Conservation (phyloP, 2,113 vertebrate species). For the Cephalopterus ornatus region DNA sequence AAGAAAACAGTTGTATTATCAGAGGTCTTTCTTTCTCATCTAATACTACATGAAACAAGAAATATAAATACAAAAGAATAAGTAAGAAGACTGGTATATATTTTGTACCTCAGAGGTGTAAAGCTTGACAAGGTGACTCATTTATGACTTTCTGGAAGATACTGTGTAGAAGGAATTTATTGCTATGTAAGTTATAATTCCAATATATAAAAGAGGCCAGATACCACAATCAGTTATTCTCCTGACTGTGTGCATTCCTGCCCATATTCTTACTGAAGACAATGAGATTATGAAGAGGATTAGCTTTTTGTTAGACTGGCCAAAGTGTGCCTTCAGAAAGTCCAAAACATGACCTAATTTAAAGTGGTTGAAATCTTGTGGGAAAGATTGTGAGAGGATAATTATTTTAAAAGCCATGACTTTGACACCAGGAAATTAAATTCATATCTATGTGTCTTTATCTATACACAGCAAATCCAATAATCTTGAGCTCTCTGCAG, state of each 20-base stretch:
- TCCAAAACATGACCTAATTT: conserved; percentile 62
- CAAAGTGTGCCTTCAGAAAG: conserved; percentile 22
- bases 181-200: not conserved
- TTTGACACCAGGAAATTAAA: conserved; percentile 71
- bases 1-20: not conserved
- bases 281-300: conserved; percentile 35
- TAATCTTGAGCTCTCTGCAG: conserved; percentile 55
- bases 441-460: conserved; percentile 66
- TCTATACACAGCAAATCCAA: conserved; percentile 64
- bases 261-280: conserved; percentile 18
- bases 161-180: conserved; percentile 25
- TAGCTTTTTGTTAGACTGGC: conserved; percentile 24
- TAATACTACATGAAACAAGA: not conserved
- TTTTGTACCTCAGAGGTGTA: conserved; percentile 29
- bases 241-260: conserved; percentile 11
- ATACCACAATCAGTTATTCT: conserved; percentile 1
- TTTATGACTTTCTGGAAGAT: conserved; percentile 42
- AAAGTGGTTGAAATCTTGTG: conserved; percentile 40
- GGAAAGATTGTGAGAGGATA: conserved; percentile 55
- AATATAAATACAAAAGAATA: conserved; percentile 21
- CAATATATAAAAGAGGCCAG: conserved; percentile 7
- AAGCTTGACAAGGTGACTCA: conserved; percentile 53
- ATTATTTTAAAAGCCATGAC: conserved; percentile 64
- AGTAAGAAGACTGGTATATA: not conserved
- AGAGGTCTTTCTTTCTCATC: not conserved